Evolutionary conservation across 2,888 invertebrate genomes (phyloP).

Genomic region (Ectropis crepuscularia): DNA sequence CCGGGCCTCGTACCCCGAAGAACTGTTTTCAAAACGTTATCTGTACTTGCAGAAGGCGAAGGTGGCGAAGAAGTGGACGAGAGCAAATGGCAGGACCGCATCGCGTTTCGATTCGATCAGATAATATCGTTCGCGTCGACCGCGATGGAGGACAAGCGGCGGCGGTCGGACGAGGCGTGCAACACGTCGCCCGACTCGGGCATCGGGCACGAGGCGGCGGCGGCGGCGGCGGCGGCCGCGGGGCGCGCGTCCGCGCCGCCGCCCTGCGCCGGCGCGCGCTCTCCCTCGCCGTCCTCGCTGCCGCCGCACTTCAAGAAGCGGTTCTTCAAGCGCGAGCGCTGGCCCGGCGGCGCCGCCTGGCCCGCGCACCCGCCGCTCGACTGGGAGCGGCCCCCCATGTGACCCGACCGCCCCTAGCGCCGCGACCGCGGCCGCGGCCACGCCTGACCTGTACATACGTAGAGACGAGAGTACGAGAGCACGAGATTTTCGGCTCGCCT

Average conservation of each 20-base stretch:
- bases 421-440: slow-evolving; percentile 39
- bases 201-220: slow-evolving; percentile 89
- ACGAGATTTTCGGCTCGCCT: slow-evolving; percentile 11
- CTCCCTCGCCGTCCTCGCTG: slow-evolving; percentile 69
- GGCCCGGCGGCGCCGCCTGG: slow-evolving; percentile 86
- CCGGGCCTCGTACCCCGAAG: too few relatives aligned
- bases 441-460: background rate
- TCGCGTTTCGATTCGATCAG: slow-evolving; percentile 96
- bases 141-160: slow-evolving; percentile 93
- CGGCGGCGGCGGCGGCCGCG: slow-evolving; percentile 63
- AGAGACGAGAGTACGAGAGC: too few relatives aligned
- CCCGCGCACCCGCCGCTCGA: slow-evolving; percentile 74
- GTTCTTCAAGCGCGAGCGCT: slow-evolving; percentile 90
- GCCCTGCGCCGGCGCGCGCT: slow-evolving; percentile 64
- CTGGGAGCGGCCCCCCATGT: slow-evolving; percentile 82
- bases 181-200: slow-evolving; percentile 94
- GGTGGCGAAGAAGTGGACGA: slow-evolving; percentile 89
- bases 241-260: slow-evolving; percentile 62
- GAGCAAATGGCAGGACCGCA: slow-evolving; percentile 96
- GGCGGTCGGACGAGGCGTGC: slow-evolving; percentile 92
- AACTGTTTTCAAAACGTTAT: too few relatives aligned
- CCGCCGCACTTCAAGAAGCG: slow-evolving; percentile 92
- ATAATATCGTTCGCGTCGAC: slow-evolving; percentile 97
- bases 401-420: slow-evolving; percentile 66
- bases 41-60: slow-evolving; percentile 79